phyloP scores from a whole-genome alignment of 2,797 vertebrate genomes.

The Paramormyrops hopkinsi region DNA sequence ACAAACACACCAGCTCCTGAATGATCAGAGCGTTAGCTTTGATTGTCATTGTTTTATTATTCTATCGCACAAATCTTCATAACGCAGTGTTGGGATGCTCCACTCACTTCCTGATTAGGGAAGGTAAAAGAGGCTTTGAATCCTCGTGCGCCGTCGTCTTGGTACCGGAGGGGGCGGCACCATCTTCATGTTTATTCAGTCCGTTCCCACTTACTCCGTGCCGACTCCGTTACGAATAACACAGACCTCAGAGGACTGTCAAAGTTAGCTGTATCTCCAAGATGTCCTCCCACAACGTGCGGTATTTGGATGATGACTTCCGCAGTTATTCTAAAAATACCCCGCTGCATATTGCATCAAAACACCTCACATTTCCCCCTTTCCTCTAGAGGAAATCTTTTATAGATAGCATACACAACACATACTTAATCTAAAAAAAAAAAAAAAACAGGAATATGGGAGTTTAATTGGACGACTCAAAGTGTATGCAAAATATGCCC shows the following conservation, averaged over 20 bases:
- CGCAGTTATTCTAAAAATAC: conserved; percentile 42
- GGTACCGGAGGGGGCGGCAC: not conserved
- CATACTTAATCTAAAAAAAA: not conserved
- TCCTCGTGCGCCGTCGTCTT: not conserved
- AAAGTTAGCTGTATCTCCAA: not conserved
- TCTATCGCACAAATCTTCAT: not conserved
- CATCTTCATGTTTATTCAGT: not conserved
- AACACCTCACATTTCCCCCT: conserved; percentile 38
- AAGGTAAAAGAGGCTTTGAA: not conserved
- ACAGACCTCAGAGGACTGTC: conserved; percentile 16
- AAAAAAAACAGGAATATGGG: not conserved
- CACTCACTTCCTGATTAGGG: not conserved
- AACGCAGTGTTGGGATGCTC: not conserved
- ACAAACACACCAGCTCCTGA: not conserved
- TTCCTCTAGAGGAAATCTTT: not conserved
- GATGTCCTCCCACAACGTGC: not conserved
- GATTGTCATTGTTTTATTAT: not conserved
- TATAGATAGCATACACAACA: not conserved
- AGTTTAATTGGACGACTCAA: not conserved
- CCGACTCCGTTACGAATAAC: conserved; percentile 20
- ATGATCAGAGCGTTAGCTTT: not conserved
- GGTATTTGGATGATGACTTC: conserved; percentile 41
- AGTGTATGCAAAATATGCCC: not conserved
- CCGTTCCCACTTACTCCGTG: not conserved
- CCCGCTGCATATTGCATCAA: conserved; percentile 48